These are phyloP conservation scores for Phainopepla nitens DNA, from an alignment of 2,113 vertebrate species.

Conservation along the genomic window DNA sequence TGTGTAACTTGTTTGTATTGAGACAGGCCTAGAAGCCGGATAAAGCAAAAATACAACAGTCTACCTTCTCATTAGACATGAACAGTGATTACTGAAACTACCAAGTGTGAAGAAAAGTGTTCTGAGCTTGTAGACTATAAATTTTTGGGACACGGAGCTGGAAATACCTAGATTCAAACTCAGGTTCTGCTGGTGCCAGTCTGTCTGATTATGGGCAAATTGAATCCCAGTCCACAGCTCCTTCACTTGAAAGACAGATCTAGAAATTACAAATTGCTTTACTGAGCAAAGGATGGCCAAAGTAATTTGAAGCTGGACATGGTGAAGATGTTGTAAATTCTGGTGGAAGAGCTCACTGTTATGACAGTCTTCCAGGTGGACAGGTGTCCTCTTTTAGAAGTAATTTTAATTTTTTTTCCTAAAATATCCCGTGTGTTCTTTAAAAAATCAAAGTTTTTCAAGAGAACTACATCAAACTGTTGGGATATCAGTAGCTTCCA, in stretches of 20 bases:
- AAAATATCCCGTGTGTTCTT: not conserved
- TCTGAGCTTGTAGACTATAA: not conserved
- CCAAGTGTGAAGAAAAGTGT: not conserved
- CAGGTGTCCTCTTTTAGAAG: not conserved
- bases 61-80: not conserved
- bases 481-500: not conserved
- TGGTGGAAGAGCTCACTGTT: not conserved
- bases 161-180: not conserved
- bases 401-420: not conserved
- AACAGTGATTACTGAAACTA: not conserved
- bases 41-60: not conserved
- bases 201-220: not conserved
- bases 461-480: not conserved
- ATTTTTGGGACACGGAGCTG: not conserved
- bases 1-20: not conserved
- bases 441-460: not conserved
- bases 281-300: not conserved
- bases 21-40: not conserved
- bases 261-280: not conserved
- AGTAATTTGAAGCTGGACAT: not conserved
- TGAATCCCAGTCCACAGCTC: not conserved
- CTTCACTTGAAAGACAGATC: not conserved
- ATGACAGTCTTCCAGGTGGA: not conserved
- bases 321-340: not conserved
- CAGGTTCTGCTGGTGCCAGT: not conserved